A percentile compares a stretch with the other conserved stretches of the same genome.
phyloP scores from a whole-genome alignment of 2,797 vertebrate species.

The Thripadectes ignobilis region DNA sequence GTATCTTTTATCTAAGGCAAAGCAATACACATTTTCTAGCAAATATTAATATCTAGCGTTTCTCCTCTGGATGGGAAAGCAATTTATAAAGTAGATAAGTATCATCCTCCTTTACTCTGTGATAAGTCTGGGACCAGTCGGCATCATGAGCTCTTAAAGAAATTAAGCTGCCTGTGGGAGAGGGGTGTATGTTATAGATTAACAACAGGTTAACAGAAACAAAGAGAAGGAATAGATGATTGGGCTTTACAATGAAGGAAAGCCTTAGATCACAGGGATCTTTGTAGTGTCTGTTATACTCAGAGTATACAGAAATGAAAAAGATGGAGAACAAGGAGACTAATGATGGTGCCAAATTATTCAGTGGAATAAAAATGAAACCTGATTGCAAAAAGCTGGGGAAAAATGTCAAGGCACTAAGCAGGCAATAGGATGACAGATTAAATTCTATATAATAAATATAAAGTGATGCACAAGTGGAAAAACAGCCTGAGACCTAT shows the following conservation, averaged over 20 bases:
- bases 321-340: not conserved
- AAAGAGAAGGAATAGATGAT: not conserved
- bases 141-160: not conserved
- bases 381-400: not conserved
- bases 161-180: not conserved
- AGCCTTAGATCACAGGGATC: not conserved
- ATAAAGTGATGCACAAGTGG: not conserved
- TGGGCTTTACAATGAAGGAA: not conserved
- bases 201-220: conserved; percentile 13
- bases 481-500: not conserved
- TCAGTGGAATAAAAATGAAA: not conserved
- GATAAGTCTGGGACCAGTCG: not conserved
- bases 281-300: not conserved
- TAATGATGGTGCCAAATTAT: not conserved
- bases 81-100: conserved; percentile 7
- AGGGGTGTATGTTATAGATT: not conserved
- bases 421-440: not conserved
- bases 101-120: not conserved
- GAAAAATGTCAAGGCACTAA: not conserved
- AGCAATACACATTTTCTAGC: not conserved
- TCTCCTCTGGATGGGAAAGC: not conserved
- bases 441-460: not conserved
- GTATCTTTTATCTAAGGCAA: not conserved
- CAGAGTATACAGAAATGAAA: not conserved
- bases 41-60: conserved; percentile 12